Base-by-base conservation (phyloP, 2,888 invertebrate species). In the Scrobipalpa atriplicella region DNA sequence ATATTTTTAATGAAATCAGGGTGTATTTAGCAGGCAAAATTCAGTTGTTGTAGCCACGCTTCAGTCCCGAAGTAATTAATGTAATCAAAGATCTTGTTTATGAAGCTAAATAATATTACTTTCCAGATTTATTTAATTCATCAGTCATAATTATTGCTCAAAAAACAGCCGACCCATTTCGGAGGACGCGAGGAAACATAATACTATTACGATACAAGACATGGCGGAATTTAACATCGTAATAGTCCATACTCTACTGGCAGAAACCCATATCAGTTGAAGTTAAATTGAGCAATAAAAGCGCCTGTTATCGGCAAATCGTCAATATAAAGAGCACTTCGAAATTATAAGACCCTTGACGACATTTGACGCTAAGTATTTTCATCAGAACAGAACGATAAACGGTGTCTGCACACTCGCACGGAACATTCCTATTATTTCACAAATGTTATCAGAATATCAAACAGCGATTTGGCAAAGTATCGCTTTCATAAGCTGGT, bases 381-480 rank as follows among this genome's bases (percentile, higher is more conserved):
- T 84, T 78, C 80, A 80, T 84, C 78, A 82, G 81, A 79, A 75
- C 67, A 67, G 67, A 79, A 77, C 76, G 78, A 78, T 79, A 79
- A 81, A 83, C 76, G 75, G 72, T 79, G 76, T 84, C 79, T 79
- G 74, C 77, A 70, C 77, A 81, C 79, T 79, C 78, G 82, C 84
- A 80, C 81, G 74, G 72, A 81, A 82, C 81, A 80, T 83, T 82
- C 79, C 81, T 87, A 86, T 89, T 86, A 90, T 87, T 87, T 84
- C 83, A 77, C 82, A 83, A 87, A 87, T 90, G 84, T 84, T 85
- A 86, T 86, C 85, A 79, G 88, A 88, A 87, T 89, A 89, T 90
- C 86, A 89, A 90, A 87, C 77, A 85, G 80, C 80, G 77, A 83
- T 85, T 82, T 76, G 68, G 68, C 69, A 76, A 75, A 75, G 73